phyloP scores from a whole-genome alignment of 2,888 invertebrate species.

The Aromia moschata region DNA sequence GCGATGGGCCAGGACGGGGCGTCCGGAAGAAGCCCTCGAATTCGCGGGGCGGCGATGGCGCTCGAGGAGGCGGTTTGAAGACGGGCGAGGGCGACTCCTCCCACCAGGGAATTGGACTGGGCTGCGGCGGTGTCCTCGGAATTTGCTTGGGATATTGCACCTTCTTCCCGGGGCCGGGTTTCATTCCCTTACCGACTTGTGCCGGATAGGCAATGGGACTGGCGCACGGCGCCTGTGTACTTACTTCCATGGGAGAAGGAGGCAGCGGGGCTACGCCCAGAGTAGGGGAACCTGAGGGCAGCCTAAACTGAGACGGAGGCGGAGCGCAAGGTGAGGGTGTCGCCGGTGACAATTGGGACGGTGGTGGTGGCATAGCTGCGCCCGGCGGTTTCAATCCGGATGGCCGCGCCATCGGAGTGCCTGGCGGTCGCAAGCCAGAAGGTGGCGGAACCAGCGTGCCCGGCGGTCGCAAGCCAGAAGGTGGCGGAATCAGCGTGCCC shows the following conservation, averaged over 20 bases:
- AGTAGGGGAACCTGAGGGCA: neutral
- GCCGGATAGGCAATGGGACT: neutral
- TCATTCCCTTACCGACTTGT: constrained; percentile 9
- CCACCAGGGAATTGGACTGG: neutral
- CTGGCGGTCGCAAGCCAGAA: neutral
- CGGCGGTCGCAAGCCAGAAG: neutral
- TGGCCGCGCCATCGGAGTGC: neutral
- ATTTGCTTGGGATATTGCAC: constrained; percentile 6
- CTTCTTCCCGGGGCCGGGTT: neutral
- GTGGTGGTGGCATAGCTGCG: neutral
- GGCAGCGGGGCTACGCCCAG: neutral
- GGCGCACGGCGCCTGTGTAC: neutral
- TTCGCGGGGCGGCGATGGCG: neutral
- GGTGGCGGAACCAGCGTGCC: too few species aligned
- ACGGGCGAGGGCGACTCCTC: neutral
- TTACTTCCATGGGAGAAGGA: neutral
- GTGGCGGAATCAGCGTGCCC: neutral
- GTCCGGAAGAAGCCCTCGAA: constrained; percentile 1
- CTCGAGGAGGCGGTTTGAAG: neutral
- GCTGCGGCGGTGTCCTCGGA: neutral
- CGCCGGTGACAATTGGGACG: neutral
- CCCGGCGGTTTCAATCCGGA: neutral
- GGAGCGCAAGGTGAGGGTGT: neutral
- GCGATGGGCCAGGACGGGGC: constrained; percentile 4
- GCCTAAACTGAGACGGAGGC: neutral